Evolutionary conservation across 2,113 vertebrate species (phyloP).

Genomic region (Gadus chalcogrammus): DNA sequence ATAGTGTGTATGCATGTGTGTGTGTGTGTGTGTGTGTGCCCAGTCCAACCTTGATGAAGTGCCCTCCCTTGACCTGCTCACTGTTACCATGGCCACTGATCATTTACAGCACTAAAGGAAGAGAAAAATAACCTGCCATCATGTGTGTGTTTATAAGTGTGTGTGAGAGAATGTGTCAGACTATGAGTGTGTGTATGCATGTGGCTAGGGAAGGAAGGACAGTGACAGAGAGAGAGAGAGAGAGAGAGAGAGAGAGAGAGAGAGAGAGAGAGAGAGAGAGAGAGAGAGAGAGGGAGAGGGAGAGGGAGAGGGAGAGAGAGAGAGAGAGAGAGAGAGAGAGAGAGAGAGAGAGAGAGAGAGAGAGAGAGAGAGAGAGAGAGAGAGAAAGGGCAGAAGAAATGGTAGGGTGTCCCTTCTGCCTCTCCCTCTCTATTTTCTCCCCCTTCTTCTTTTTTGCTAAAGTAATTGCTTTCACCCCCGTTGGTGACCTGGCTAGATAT

Average conservation of each 20-base stretch:
- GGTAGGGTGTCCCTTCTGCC: slow-evolving; percentile 51
- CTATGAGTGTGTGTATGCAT: not conserved
- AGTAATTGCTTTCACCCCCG: slow-evolving; percentile 79
- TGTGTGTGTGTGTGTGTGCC: slow-evolving; percentile 18
- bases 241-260: no score
- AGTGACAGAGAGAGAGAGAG: not conserved
- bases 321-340: no score
- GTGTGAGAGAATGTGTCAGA: not conserved
- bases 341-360: no score
- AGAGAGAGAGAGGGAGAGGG: no score
- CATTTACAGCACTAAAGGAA: slow-evolving; percentile 58
- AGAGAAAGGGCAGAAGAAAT: slow-evolving; percentile 5
- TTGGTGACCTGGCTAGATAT: slow-evolving; percentile 76
- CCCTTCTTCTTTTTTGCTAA: slow-evolving; percentile 64
- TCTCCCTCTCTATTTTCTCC: slow-evolving; percentile 64
- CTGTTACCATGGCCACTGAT: slow-evolving; percentile 40
- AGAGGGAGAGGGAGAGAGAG: no score
- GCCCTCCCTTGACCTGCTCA: slow-evolving; percentile 58
- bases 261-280: no score
- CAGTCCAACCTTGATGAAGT: slow-evolving; percentile 70
- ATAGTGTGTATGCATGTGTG: not conserved
- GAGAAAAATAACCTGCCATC: not conserved
- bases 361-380: no score
- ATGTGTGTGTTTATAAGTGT: slow-evolving; percentile 1
- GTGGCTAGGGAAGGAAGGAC: not conserved